Conservation (phyloP, 2,113 vertebrate species). For the Cacatua alba region DNA sequence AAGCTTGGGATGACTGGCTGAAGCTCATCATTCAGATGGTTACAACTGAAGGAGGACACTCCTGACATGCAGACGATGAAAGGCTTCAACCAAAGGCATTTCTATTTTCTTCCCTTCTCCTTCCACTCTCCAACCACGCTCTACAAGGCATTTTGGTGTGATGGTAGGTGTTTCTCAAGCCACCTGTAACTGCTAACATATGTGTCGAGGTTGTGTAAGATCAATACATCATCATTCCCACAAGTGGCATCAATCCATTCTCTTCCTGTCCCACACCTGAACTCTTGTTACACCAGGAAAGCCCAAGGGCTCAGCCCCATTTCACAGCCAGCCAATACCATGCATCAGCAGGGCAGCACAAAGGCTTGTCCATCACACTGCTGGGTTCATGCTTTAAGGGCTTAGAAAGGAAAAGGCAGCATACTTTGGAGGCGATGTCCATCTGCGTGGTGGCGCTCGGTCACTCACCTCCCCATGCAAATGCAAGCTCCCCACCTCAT, state of each 20-base stretch:
- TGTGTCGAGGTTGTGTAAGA: background rate
- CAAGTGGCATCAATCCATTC: background rate
- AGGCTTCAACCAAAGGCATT: background rate
- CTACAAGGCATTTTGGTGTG: background rate
- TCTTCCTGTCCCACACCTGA: background rate
- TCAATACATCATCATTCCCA: background rate
- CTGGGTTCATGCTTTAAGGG: background rate
- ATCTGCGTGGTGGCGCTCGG: rapidly evolving
- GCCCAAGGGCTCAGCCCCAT: background rate
- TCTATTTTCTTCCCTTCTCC: background rate
- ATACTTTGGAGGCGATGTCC: background rate
- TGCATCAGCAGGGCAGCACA: background rate
- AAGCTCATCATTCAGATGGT: background rate
- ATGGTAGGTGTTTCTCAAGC: background rate
- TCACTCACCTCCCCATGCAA: background rate
- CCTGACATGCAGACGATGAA: rapidly evolving
- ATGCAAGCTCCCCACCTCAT: background rate
- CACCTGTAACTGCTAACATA: background rate
- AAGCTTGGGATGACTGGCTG: background rate
- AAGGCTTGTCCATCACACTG: background rate
- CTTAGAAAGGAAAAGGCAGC: background rate
- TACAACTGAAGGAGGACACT: background rate
- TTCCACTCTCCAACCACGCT: background rate
- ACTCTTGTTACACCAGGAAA: background rate
- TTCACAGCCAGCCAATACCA: background rate